Conservation (phyloP, 2,113 vertebrate species). For the Oreochromis niloticus region DNA sequence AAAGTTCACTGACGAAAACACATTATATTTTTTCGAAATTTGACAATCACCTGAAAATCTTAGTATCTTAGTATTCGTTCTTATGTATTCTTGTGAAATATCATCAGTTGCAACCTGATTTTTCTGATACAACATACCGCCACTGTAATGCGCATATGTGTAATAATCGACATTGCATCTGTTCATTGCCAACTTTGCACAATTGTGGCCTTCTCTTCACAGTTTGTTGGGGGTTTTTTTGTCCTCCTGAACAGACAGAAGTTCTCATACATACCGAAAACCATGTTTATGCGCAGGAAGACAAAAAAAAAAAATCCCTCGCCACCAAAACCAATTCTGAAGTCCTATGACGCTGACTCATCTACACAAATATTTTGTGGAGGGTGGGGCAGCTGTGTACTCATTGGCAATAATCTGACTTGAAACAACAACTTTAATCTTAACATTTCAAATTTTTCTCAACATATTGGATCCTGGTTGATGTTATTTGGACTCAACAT, state of each 20-base stretch:
- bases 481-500: background rate
- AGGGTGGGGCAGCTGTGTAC: background rate
- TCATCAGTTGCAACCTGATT: background rate
- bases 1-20: background rate
- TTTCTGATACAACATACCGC: background rate
- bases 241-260: background rate
- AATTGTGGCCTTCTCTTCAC: background rate
- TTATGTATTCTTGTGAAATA: background rate
- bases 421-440: background rate
- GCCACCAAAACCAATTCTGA: background rate
- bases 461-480: background rate
- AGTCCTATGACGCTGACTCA: background rate
- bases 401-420: background rate
- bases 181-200: background rate
- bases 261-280: background rate
- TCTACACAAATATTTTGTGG: background rate
- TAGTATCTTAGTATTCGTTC: background rate
- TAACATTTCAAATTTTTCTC: background rate
- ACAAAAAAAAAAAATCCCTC: background rate
- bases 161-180: background rate
- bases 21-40: background rate
- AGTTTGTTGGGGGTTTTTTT: background rate
- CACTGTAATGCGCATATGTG: background rate
- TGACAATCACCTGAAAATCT: background rate
- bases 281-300: background rate